A percentile compares a stretch with the other conserved stretches of the same genome.
Evolutionary conservation across 92 coral and sea anemone genomes (phyloP).

Genomic region (Bergia puertoricense): DNA sequence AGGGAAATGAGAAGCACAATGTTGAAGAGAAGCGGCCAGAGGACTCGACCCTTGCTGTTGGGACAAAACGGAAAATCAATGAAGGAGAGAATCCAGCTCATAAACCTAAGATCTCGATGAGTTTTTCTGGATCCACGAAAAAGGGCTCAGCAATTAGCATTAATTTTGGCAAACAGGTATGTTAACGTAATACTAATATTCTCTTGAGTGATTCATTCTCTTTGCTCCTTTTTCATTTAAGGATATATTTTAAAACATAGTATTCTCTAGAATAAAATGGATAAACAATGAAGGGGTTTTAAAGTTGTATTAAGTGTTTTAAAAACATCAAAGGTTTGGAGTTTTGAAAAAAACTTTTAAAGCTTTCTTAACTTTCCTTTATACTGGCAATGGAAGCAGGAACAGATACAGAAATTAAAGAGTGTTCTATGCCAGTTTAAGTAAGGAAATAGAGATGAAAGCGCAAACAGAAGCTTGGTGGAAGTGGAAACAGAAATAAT

Average conservation of each 20-base stretch:
- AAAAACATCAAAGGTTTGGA: too few relatives aligned
- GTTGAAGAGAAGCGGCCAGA: not conserved
- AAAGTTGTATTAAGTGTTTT: too few relatives aligned
- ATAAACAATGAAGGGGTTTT: not conserved
- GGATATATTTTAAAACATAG: not conserved
- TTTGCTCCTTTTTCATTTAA: not conserved
- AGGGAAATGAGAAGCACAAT: not conserved
- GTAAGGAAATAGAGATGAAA: too few relatives aligned
- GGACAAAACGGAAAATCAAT: slow-evolving; percentile 10
- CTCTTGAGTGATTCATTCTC: too few relatives aligned
- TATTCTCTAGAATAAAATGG: not conserved
- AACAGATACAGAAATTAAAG: too few relatives aligned
- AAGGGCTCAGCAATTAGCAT: slow-evolving; percentile 46
- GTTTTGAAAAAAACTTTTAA: too few relatives aligned
- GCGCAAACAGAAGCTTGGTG: too few relatives aligned
- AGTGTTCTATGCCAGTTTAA: too few relatives aligned
- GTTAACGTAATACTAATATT: not conserved
- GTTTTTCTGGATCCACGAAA: slow-evolving; percentile 39
- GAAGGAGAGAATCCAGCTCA: slow-evolving; percentile 6
- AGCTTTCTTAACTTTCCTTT: too few relatives aligned
- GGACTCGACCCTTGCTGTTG: not conserved
- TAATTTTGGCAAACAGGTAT: slow-evolving; percentile 59
- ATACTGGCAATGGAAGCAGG: too few relatives aligned
- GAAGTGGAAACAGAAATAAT: too few relatives aligned
- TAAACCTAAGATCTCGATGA: slow-evolving; percentile 61